Evolutionary conservation across 2,113 vertebrate genomes (phyloP).

Genomic region (Pteruthius melanotis): DNA sequence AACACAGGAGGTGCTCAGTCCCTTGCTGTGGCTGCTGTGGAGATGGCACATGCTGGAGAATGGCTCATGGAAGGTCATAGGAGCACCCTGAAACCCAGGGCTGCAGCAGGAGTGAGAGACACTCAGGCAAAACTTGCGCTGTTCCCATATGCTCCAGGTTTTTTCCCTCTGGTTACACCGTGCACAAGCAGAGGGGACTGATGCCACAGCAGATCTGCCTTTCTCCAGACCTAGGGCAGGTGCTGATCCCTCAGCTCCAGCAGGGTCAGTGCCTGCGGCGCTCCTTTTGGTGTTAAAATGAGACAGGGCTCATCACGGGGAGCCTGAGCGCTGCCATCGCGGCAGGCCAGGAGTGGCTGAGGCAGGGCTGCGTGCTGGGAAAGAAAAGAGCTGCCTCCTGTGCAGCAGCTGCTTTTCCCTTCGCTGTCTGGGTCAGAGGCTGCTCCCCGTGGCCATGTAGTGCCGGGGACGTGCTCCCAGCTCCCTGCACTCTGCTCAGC

Average conservation of each 20-base stretch:
- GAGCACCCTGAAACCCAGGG: neutral
- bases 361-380: neutral
- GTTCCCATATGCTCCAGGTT: neutral
- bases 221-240: neutral
- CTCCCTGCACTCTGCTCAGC: neutral
- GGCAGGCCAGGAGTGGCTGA: neutral
- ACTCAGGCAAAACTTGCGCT: too few relatives aligned
- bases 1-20: neutral
- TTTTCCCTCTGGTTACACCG: rapidly evolving
- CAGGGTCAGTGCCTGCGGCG: neutral
- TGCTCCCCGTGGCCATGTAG: rapidly evolving
- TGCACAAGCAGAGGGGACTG: neutral
- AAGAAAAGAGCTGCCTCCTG: neutral
- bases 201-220: neutral
- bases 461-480: neutral
- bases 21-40: neutral
- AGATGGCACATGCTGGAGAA: neutral
- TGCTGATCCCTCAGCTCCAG: neutral
- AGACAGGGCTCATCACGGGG: neutral
- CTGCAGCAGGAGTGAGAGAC: neutral
- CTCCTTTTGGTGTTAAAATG: neutral
- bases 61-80: neutral
- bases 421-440: rapidly evolving
- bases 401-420: neutral
- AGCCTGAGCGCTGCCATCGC: rapidly evolving